These are phyloP conservation scores for Tetranychus urticae DNA, from an alignment of 1,140 invertebrate species.

Conservation along the genomic window DNA sequence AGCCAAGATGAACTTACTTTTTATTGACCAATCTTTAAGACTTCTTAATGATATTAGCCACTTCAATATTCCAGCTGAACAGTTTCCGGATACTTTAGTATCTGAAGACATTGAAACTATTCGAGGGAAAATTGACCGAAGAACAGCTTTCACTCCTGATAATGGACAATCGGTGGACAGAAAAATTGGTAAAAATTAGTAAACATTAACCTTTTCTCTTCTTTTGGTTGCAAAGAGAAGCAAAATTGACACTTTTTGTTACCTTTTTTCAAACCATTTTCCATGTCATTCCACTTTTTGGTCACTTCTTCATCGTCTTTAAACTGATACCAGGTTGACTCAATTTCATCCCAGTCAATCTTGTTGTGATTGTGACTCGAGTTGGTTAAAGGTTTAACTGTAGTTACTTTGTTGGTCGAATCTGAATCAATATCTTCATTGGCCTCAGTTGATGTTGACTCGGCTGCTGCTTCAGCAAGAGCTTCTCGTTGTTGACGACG, in stretches of 20 bases:
- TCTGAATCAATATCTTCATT: neutral
- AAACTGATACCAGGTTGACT: slow-evolving; percentile 2
- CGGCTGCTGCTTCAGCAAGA: neutral
- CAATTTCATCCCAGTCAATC: slow-evolving; percentile 7
- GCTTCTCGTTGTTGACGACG: neutral
- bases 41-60: slow-evolving; percentile 12
- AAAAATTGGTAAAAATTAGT: neutral
- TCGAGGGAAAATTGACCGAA: slow-evolving; percentile 6
- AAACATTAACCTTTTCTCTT: too few species aligned
- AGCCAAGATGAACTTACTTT: slow-evolving; percentile 9
- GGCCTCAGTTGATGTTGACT: neutral
- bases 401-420: neutral
- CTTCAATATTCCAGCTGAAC: slow-evolving; percentile 13
- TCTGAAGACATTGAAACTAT: slow-evolving; percentile 10
- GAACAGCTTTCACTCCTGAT: slow-evolving; percentile 5
- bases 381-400: neutral
- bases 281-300: slow-evolving; percentile 10
- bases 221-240: too few species aligned
- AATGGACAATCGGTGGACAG: neutral
- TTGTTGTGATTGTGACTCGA: neutral
- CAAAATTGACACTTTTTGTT: neutral
- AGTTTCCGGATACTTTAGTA: slow-evolving; percentile 15
- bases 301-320: slow-evolving; percentile 6
- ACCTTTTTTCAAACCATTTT: slow-evolving; percentile 8
- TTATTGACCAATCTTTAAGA: slow-evolving; percentile 13